Evolutionary conservation across 2,888 invertebrate genomes (phyloP).

Genomic region (Cheilosia vernalis): DNA sequence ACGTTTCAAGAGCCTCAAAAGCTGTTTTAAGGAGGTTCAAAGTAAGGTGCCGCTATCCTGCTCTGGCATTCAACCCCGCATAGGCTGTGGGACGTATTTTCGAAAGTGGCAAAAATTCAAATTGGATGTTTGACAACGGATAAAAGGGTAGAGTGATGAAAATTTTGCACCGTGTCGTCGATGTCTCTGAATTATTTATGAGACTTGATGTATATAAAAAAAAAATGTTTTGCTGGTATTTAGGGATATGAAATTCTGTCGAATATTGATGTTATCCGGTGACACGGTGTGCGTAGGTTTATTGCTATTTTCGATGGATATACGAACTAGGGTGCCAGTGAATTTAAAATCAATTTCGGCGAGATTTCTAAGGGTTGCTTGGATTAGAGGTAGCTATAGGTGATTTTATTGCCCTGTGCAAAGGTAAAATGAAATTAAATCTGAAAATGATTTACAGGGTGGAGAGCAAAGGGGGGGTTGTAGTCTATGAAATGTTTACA

Average conservation of each 20-base stretch:
- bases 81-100: too few species aligned
- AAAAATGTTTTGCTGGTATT: slow-evolving; percentile 66
- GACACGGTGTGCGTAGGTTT: slow-evolving; percentile 14
- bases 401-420: slow-evolving; percentile 49
- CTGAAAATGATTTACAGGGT: slow-evolving; percentile 44
- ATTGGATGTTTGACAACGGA: slow-evolving; percentile 63
- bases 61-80: neutral
- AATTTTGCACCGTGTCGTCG: slow-evolving; percentile 53
- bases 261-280: slow-evolving; percentile 62
- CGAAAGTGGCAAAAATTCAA: slow-evolving; percentile 42
- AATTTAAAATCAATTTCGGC: slow-evolving; percentile 63
- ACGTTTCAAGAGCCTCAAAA: slow-evolving; percentile 66
- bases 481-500: slow-evolving; percentile 1
- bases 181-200: slow-evolving; percentile 72
- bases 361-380: slow-evolving; percentile 11
- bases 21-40: slow-evolving; percentile 31
- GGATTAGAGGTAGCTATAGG: slow-evolving; percentile 36
- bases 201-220: slow-evolving; percentile 68
- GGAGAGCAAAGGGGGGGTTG: neutral
- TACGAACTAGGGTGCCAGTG: slow-evolving; percentile 1
- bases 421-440: slow-evolving; percentile 48
- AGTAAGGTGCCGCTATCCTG: neutral
- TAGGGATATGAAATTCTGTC: slow-evolving; percentile 69
- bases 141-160: slow-evolving; percentile 53
- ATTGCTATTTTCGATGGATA: slow-evolving; percentile 19